Conservation (phyloP, 2,888 invertebrate species). For the Acleris literana region DNA sequence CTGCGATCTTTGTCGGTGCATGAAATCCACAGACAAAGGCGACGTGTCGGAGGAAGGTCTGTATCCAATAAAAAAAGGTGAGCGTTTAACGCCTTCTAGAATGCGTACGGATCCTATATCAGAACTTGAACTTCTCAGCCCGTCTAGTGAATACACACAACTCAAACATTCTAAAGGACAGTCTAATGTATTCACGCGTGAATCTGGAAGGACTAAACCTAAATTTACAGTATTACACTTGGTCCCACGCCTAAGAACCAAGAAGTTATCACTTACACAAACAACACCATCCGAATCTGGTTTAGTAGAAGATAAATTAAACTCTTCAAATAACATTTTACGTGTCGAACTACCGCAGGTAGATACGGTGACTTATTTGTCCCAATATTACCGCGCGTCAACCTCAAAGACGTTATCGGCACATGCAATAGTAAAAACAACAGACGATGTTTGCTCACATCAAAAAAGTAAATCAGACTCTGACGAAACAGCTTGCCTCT, state of each 20-base stretch:
- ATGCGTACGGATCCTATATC: not conserved
- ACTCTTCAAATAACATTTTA: not conserved
- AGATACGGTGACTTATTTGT: not conserved
- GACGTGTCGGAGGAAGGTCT: conserved; percentile 5
- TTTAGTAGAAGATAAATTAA: not conserved
- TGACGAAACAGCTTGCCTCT: not conserved
- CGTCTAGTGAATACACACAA: conserved; percentile 6
- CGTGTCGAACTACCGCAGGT: not conserved
- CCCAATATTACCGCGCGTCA: not conserved
- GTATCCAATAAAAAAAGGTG: conserved; percentile 1
- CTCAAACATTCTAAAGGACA: conserved; percentile 13
- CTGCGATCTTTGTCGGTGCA: not conserved
- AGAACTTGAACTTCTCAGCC: conserved; percentile 3
- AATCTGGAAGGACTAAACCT: not conserved
- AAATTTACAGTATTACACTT: conserved; percentile 8
- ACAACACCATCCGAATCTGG: not conserved
- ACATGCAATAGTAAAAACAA: not conserved
- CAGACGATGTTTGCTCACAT: not conserved
- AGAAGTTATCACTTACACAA: not conserved
- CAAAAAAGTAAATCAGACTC: not conserved
- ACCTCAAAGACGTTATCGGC: conserved; percentile 3
- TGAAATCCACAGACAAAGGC: not conserved
- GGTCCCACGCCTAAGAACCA: not conserved
- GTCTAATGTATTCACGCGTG: conserved; percentile 6
- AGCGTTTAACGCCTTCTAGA: not conserved